Evolutionary conservation across 2,797 vertebrate genomes (phyloP).

Genomic region (Oreortyx pictus): DNA sequence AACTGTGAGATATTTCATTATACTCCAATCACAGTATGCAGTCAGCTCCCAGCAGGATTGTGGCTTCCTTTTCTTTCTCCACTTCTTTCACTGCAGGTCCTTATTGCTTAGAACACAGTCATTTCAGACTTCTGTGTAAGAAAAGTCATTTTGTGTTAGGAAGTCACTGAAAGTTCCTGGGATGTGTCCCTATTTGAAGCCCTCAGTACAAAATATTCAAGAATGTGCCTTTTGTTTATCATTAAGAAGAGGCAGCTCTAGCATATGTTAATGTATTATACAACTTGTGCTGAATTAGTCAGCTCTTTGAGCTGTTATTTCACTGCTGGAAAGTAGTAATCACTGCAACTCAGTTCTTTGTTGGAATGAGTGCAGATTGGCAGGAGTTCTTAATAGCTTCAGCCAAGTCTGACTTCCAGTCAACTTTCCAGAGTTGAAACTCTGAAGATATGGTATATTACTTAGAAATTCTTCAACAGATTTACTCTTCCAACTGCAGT

Average conservation of each 20-base stretch:
- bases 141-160: neutral
- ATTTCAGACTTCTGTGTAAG: neutral
- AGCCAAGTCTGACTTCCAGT: conserved; percentile 65
- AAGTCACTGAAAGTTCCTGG: neutral
- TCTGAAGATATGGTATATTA: conserved; percentile 62
- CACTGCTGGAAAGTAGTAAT: neutral
- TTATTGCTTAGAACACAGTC: neutral
- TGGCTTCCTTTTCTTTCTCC: neutral
- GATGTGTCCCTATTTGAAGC: neutral
- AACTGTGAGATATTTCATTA: neutral
- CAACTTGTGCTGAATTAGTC: conserved; percentile 23
- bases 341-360: neutral
- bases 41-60: neutral
- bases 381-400: neutral
- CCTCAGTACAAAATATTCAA: neutral
- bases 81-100: neutral
- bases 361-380: conserved; percentile 47
- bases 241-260: neutral
- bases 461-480: conserved; percentile 62
- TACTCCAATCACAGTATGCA: neutral
- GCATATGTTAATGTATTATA: neutral
- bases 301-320: conserved; percentile 3
- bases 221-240: neutral
- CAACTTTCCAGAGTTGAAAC: conserved; percentile 64
- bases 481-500: conserved; percentile 27